Conservation (phyloP, 2,113 vertebrate species). For the Passerina amoena region DNA sequence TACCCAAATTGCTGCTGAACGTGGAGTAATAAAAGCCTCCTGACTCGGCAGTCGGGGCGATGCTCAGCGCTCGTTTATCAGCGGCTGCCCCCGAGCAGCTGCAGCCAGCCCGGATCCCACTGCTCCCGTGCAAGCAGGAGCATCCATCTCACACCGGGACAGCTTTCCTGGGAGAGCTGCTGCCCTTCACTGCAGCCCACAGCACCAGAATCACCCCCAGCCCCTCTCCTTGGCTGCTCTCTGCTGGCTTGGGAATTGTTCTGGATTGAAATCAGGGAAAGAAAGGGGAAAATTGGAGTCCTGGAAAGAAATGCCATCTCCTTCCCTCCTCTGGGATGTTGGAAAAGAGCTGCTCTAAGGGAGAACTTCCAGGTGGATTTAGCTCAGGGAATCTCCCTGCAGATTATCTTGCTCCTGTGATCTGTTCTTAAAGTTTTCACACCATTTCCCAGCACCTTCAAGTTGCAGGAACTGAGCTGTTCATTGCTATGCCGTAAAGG, state of each 20-base stretch:
- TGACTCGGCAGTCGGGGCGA: background rate
- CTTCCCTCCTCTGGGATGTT: background rate
- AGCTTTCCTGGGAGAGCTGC: background rate
- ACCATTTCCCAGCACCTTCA: background rate
- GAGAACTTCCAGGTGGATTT: background rate
- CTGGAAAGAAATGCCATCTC: background rate
- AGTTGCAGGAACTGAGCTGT: background rate
- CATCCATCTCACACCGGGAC: background rate
- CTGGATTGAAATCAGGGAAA: background rate
- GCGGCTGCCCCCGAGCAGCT: background rate
- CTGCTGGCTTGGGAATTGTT: background rate
- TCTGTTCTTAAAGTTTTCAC: background rate
- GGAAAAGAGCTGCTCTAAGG: background rate
- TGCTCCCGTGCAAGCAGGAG: background rate
- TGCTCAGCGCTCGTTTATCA: slow-evolving; percentile 16
- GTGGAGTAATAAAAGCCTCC: slow-evolving; percentile 8
- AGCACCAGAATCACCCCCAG: background rate
- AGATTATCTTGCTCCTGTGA: background rate
- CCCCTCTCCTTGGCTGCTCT: background rate
- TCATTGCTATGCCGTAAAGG: background rate
- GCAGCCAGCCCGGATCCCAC: background rate
- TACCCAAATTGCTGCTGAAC: slow-evolving; percentile 6
- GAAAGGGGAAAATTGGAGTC: background rate
- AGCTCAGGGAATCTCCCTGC: background rate
- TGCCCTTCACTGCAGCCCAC: background rate